Percentiles rank a stretch among this genome's conserved stretches.
These are phyloP conservation scores for Pluvialis apricaria DNA, from an alignment of 2,113 vertebrate genomes.

Conservation along the genomic window DNA sequence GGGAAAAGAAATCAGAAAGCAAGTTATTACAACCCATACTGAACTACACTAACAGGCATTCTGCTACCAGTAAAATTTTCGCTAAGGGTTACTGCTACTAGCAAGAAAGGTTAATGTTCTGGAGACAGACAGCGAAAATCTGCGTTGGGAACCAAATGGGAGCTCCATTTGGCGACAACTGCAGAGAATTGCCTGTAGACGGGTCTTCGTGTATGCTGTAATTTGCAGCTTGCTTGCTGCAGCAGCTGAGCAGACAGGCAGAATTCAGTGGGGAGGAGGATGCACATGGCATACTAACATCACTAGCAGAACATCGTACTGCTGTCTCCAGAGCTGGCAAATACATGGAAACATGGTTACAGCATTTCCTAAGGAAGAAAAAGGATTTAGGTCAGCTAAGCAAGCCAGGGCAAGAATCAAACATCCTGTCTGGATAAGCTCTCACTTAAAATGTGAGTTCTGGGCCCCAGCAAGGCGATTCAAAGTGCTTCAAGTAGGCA, in stretches of 20 bases:
- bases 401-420: background rate
- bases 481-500: background rate
- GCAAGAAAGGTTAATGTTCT: background rate
- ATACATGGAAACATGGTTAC: background rate
- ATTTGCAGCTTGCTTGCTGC: background rate
- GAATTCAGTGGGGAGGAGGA: background rate
- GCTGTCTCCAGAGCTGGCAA: background rate
- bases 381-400: background rate
- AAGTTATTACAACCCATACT: background rate
- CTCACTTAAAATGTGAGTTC: background rate
- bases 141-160: background rate
- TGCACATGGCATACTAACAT: background rate
- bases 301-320: background rate
- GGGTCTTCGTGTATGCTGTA: background rate
- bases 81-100: background rate
- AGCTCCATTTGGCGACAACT: background rate
- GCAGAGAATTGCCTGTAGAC: background rate
- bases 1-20: slow-evolving; percentile 34
- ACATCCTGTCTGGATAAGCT: background rate
- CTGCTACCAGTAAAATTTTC: background rate
- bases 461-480: background rate
- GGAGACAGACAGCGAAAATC: background rate
- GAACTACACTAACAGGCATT: background rate
- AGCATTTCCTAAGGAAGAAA: background rate
- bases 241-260: background rate